These are phyloP conservation scores for Phylloscopus trochilus DNA, from an alignment of 2,113 vertebrate genomes.

Conservation along the genomic window DNA sequence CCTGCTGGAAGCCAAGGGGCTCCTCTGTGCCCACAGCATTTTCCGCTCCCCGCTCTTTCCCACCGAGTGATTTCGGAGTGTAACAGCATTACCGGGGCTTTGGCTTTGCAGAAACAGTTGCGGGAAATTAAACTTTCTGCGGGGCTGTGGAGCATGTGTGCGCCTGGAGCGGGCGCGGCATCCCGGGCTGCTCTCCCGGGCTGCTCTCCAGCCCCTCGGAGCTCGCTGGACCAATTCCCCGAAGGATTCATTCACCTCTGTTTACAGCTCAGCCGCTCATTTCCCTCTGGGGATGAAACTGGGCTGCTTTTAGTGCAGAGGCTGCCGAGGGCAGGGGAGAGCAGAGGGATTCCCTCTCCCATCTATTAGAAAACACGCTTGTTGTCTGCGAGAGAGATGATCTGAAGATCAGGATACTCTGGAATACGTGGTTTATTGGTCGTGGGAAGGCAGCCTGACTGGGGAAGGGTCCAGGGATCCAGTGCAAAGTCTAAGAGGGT, in stretches of 20 bases:
- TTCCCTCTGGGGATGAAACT: not conserved
- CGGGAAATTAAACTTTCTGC: slow-evolving; percentile 48
- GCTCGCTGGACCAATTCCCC: not conserved
- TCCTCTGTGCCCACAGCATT: not conserved
- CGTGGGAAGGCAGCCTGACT: too few species aligned
- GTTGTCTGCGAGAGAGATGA: too few species aligned
- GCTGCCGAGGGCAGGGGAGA: not conserved
- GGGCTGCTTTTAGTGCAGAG: not conserved
- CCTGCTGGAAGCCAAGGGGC: not conserved
- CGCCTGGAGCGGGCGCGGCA: not conserved
- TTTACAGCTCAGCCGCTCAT: not conserved
- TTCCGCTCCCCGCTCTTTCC: not conserved
- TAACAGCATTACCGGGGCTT: not conserved
- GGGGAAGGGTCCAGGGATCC: too few species aligned
- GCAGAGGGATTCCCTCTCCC: not conserved
- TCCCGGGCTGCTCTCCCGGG: not conserved
- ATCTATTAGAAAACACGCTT: too few species aligned
- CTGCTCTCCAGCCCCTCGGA: slow-evolving; percentile 29
- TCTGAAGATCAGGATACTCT: too few species aligned
- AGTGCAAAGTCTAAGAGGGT: too few species aligned
- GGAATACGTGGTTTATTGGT: too few species aligned
- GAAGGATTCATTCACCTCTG: slow-evolving; percentile 38
- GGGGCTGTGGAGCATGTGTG: not conserved
- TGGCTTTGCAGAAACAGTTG: slow-evolving; percentile 48
- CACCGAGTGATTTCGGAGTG: not conserved